Base-by-base conservation (phyloP, 53 echinoderm and acorn worm species). In the Zoroaster sp. region DNA sequence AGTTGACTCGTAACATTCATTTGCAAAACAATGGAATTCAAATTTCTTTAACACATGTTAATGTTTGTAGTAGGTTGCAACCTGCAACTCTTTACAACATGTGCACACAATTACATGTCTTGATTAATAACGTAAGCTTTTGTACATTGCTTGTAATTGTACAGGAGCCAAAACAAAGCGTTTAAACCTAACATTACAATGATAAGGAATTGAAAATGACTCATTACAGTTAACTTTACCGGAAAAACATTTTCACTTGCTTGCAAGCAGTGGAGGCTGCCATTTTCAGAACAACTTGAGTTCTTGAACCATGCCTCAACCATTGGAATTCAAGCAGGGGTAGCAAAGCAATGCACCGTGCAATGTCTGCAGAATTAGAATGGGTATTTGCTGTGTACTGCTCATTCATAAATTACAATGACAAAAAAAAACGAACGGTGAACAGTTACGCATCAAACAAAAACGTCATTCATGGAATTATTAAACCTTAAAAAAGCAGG, bases 211-310 rank as follows among this genome's bases (percentile, higher is more conserved):
- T n/a, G n/a, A n/a, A n/a, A n/a, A n/a, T n/a, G n/a, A n/a, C n/a
- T n/a, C n/a, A n/a, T n/a, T n/a, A n/a, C n/a, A 52, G 23, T 28
- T 59, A 11, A 83, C 67, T 21, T 85, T 85, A 85, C 85, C 85
- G 45, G 47, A 85, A 31, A 70, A 85, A 85, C 66, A 71, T 49
- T 70, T 85, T 44, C 49, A 85, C 69, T 71, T 85, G 85, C 71
- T 71, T 40, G 71, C 85, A 85, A 20, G 85, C 38, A 20, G 35
- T 66, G 18, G 39, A 30, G 67, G 83, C 85, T 69, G 85, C 85
- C 85, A 85, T 85, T 71, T 83, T 85, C 63, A 59, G 21, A 25
- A 10, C 63, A 8, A 59, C 63, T 25, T 59, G 7, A 28, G 63
- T n/a, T 59, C 63, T 25, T n/a, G n/a, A 28, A 25, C 63, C 28